phyloP scores from a whole-genome alignment of 2,797 vertebrate genomes.

The Garrulus glandarius region DNA sequence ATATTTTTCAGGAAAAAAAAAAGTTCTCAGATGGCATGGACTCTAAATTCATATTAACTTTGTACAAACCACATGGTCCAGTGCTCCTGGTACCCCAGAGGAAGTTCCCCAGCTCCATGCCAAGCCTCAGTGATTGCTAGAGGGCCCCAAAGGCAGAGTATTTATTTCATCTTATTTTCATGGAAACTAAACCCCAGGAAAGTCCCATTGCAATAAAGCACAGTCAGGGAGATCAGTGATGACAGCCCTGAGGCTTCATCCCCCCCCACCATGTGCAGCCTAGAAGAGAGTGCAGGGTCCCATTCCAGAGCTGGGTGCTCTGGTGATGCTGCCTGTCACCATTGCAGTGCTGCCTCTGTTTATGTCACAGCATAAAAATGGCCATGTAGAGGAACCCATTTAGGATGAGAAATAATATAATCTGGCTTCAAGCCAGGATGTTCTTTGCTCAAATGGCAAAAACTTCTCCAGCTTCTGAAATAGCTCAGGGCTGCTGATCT shows the following conservation, averaged over 20 bases:
- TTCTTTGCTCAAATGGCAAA: background rate
- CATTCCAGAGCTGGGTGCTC: background rate
- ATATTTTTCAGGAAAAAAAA: background rate
- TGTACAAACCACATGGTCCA: background rate
- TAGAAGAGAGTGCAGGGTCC: background rate
- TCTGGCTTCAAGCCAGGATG: background rate
- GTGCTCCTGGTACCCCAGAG: background rate
- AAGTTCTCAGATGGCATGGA: background rate
- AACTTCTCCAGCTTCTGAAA: background rate
- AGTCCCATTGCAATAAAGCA: background rate
- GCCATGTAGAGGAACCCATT: fast-evolving
- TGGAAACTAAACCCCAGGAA: background rate
- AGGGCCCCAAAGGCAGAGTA: background rate
- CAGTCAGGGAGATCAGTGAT: background rate
- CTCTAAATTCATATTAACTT: background rate
- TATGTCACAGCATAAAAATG: background rate
- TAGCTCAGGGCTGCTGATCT: background rate
- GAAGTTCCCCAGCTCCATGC: background rate
- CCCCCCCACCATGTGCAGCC: background rate
- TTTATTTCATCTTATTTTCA: background rate
- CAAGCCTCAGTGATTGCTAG: background rate
- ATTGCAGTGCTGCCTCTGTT: background rate
- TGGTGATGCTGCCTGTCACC: background rate
- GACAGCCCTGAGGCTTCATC: background rate
- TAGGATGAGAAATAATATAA: background rate